Evolutionary conservation across 2,888 invertebrate species (phyloP), one percentile per base, ranked within the genome.

Genomic region (Drosophila prostipennis): DNA sequence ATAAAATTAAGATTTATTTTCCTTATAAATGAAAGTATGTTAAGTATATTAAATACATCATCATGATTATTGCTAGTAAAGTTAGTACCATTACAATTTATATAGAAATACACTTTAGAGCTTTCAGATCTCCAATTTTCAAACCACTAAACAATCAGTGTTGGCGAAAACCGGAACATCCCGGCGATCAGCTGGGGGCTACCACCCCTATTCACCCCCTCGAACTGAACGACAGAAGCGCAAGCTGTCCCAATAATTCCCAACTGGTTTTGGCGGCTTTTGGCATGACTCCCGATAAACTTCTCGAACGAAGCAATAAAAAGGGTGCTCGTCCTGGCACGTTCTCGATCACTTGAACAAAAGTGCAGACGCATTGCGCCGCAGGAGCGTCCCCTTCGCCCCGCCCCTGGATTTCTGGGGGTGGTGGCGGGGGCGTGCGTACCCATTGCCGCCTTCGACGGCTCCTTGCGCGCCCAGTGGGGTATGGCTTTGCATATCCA

Each of bases 401-500:
- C 19, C 23, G 46, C 46, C 32, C 29, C 29, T 6, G 48, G n/a
- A 1, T 2, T 16, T 13, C 26, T 14, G 8, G 23, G 53, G 23
- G 10, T 63, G 8, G 29, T 6, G 81, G 46, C 76, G 79, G 69
- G 74, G 77, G 61, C 56, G 70, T 54, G 74, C 65, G 52, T 54
- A 43, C 42, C 39, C 39, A 49, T 76, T 77, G 67, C 51, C 55
- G 52, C 53, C 53, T 56, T 79, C 32, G 65, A 64, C 55, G 84
- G 54, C 70, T 49, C 72, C 71, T 57, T 63, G 52, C 73, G 78
- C 36, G 72, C 87, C 73, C 90, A 89, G 90, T 91, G 91, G 91
- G 90, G 91, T 91, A 91, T 91, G 91, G 91, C 90, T 91, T 91
- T 91, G 89, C 91, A 91, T 91, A 91, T 91, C 90, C 91, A 90